phyloP scores from a whole-genome alignment of 2,888 invertebrate species.

The Nemapogon koenigi region DNA sequence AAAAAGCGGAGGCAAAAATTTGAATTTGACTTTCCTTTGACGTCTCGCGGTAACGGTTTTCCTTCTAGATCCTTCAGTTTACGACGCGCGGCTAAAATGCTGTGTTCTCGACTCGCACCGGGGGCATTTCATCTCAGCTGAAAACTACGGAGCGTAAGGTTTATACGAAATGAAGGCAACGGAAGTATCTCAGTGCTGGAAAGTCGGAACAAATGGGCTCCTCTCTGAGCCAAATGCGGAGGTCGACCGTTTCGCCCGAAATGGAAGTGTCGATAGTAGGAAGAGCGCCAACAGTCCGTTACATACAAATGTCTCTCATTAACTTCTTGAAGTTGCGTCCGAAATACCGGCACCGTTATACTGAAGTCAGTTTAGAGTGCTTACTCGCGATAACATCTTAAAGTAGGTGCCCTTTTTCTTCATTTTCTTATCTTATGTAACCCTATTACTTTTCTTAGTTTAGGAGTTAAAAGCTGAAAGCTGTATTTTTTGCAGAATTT shows the following conservation, averaged over 20 bases:
- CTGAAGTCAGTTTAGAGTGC: too few species aligned
- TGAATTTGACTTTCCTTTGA: constrained; percentile 52
- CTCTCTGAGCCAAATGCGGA: constrained; percentile 45
- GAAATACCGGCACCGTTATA: constrained; percentile 36
- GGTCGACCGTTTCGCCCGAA: constrained; percentile 45
- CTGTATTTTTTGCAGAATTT: too few species aligned
- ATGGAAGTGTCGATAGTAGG: constrained; percentile 45
- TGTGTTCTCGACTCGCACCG: constrained; percentile 32
- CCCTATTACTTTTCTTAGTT: too few species aligned
- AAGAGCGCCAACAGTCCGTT: constrained; percentile 52
- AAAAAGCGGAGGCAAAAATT: constrained; percentile 39
- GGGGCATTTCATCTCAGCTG: constrained; percentile 21
- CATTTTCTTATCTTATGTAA: too few species aligned
- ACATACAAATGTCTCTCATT: constrained; percentile 64
- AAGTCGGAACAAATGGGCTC: constrained; percentile 49
- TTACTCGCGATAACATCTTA: too few species aligned
- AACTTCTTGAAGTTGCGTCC: constrained; percentile 50
- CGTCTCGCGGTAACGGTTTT: constrained; percentile 41
- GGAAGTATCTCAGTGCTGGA: constrained; percentile 33
- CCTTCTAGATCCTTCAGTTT: constrained; percentile 42
- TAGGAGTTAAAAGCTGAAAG: too few species aligned
- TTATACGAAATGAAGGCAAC: constrained; percentile 51
- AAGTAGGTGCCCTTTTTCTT: too few species aligned
- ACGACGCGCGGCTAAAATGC: constrained; percentile 53
- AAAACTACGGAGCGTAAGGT: constrained; percentile 39